phyloP scores from a whole-genome alignment of 2,113 vertebrate genomes.

The Odontophorus gujanensis region DNA sequence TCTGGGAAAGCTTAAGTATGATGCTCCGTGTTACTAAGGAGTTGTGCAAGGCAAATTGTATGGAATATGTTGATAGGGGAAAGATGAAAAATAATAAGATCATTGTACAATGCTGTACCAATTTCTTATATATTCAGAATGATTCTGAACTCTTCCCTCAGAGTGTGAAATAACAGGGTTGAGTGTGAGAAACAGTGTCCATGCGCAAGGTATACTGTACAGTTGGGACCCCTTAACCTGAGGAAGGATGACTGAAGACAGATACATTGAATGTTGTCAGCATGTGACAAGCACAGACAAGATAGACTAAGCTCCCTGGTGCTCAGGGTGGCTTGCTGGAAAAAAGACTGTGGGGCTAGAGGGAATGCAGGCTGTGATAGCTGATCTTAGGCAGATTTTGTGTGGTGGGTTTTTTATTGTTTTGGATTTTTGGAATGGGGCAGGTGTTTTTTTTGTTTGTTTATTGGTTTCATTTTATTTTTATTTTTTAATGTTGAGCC shows the following conservation, averaged over 20 bases:
- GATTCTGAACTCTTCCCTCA: neutral
- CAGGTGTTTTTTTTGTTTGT: neutral
- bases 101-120: rapidly evolving
- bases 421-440: no score
- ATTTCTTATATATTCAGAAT: rapidly evolving
- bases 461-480: neutral
- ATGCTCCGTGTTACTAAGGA: neutral
- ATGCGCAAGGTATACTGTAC: neutral
- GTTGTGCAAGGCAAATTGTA: neutral
- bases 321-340: neutral
- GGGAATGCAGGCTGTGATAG: neutral
- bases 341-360: neutral
- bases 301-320: neutral
- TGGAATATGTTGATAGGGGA: neutral
- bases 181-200: neutral
- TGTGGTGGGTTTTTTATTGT: neutral
- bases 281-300: neutral
- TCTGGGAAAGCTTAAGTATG: neutral
- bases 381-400: neutral
- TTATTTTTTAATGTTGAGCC: neutral
- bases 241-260: neutral
- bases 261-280: neutral
- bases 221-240: neutral
- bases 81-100: neutral
- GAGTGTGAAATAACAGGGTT: neutral